phyloP scores from a whole-genome alignment of 2,888 invertebrate genomes.

The Dascillus cervinus region DNA sequence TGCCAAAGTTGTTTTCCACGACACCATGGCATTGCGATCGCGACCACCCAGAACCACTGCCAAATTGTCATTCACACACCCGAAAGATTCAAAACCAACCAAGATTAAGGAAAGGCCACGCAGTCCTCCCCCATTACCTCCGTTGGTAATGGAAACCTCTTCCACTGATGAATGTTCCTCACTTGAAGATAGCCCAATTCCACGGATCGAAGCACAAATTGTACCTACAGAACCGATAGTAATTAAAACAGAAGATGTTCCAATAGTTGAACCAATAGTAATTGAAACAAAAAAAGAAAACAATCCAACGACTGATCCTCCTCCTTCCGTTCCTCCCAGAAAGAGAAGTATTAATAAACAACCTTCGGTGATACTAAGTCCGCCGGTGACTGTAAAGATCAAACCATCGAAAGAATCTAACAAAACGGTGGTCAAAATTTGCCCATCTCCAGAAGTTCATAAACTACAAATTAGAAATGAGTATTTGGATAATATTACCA shows the following conservation, averaged over 20 bases:
- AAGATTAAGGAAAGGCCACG: constrained; percentile 26
- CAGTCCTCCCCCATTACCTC: constrained; percentile 23
- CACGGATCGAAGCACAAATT: constrained; percentile 4
- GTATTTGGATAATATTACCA: constrained; percentile 27
- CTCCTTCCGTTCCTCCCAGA: constrained; percentile 38
- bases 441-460: constrained; percentile 40
- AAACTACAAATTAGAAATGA: constrained; percentile 50
- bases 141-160: constrained; percentile 8
- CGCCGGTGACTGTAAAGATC: constrained; percentile 2
- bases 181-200: not conserved
- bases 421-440: constrained; percentile 45
- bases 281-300: constrained; percentile 1
- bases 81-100: too few relatives aligned
- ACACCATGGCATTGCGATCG: constrained; percentile 74
- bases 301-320: constrained; percentile 9
- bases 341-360: constrained; percentile 38
- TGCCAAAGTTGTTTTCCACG: constrained; percentile 58
- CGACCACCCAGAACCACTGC: constrained; percentile 54
- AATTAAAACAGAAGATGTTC: not conserved
- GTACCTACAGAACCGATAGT: constrained; percentile 4
- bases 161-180: not conserved
- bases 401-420: constrained; percentile 17
- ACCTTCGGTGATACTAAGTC: constrained; percentile 19
- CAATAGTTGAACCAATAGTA: not conserved
- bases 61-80: constrained; percentile 58